Evolutionary conservation across 2,888 invertebrate species (phyloP).

Genomic region (Plebejus melissa): DNA sequence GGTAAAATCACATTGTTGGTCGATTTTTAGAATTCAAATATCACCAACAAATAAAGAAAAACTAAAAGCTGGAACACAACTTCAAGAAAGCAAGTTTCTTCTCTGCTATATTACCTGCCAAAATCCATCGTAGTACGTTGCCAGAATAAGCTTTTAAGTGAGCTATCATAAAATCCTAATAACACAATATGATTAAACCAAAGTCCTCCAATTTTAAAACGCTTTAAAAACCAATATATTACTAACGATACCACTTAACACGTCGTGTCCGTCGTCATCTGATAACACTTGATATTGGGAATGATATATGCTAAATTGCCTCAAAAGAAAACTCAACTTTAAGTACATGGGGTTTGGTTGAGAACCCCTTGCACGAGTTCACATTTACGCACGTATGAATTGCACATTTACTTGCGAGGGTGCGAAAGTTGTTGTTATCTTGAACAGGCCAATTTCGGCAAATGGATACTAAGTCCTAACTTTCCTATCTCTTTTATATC

Average conservation of each 20-base stretch:
- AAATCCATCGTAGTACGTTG: not conserved
- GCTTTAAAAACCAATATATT: constrained; percentile 28
- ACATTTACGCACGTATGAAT: constrained; percentile 73
- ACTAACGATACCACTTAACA: constrained; percentile 37
- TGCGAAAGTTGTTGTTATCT: constrained; percentile 79
- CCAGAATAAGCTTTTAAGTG: not conserved
- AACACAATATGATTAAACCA: constrained; percentile 17
- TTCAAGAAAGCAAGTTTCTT: not conserved
- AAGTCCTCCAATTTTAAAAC: constrained; percentile 24
- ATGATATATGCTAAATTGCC: constrained; percentile 61
- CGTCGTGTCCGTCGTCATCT: constrained; percentile 63
- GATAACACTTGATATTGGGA: constrained; percentile 62
- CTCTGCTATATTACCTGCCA: not conserved
- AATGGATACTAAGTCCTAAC: constrained; percentile 79
- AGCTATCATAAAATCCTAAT: constrained; percentile 1
- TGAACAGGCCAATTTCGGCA: constrained; percentile 76
- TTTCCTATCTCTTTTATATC: constrained; percentile 74
- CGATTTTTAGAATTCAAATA: no score
- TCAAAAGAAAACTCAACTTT: constrained; percentile 23
- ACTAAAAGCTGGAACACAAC: not conserved
- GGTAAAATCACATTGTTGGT: no score
- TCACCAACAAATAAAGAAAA: not conserved
- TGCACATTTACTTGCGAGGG: constrained; percentile 76
- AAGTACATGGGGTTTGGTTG: constrained; percentile 30
- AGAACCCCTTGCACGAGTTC: constrained; percentile 31